Evolutionary conservation across 35 echinoderm and acorn worm species (phyloP), one percentile per base, ranked within the genome.

Genomic region (Nesometra sesokonis): DNA sequence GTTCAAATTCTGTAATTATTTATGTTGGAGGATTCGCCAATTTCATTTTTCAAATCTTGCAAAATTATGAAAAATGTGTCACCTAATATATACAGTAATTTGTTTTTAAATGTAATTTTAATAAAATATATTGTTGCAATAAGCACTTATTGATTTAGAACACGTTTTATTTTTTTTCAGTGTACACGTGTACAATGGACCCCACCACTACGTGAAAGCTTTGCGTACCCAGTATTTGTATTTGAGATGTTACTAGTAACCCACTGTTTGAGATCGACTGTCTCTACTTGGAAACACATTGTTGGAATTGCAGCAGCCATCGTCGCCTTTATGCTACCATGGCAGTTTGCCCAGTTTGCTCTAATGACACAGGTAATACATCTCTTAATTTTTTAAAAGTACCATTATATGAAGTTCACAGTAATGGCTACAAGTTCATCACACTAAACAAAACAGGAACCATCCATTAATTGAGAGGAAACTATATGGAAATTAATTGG

Each of bases 291-390:
- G 90, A 80, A 36, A 32, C 95, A 98, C 78, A 90, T 87, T 33
- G 15, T 90, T 1, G 86, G 86, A 35, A 98, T 98, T 47, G 81
- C 86, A 43, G 30, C 86, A 23, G 86, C 92, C 0, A 91, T 90
- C 7, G 80, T 93, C 31, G 52, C 82, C 76, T 98, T 98, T 85
- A 98, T 98, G 87, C 79, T 98, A 0, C 90, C 92, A 47, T 98
- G 95, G 95, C 95, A 98, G 67, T 98, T 98, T 92, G 95, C 95
- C 29, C 95, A 98, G 85, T 98, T 94, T 78, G 90, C 95, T 35
- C 82, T 98, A 17, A 57, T 98, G 29, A 98, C 95, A 37, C 95
- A 98, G 92, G 95, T 98, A 94, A 76, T n/a, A n/a, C n/a, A n/a
- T n/a, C n/a, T n/a, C n/a, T n/a, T n/a, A n/a, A n/a, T n/a, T n/a